Percentiles rank a stretch among this genome's conserved stretches.
phyloP scores from a whole-genome alignment of 2,797 vertebrate genomes.

The Hirundo rustica region DNA sequence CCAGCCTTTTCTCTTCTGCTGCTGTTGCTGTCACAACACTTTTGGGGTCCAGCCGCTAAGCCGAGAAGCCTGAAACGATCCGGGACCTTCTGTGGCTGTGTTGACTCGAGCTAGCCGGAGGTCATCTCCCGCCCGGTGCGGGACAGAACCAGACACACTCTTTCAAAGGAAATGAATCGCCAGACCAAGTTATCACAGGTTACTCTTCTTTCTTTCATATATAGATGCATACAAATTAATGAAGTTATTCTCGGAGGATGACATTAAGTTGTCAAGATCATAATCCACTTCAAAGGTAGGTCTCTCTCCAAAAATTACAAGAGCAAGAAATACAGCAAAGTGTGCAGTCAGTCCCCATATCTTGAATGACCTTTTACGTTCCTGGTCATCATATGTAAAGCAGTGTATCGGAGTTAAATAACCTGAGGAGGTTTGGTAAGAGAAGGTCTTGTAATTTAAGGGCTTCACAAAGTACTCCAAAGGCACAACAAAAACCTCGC shows the following conservation, averaged over 20 bases:
- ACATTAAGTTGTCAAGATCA: slow-evolving; percentile 75
- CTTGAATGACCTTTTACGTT: slow-evolving; percentile 69
- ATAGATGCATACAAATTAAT: slow-evolving; percentile 21
- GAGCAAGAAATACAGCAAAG: slow-evolving; percentile 80
- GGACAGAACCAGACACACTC: too few relatives aligned
- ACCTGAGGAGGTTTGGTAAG: background rate
- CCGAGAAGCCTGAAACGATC: too few relatives aligned
- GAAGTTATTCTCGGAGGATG: slow-evolving; percentile 73
- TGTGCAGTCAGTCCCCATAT: slow-evolving; percentile 90
- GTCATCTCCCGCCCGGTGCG: too few relatives aligned
- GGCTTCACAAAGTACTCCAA: slow-evolving; percentile 85
- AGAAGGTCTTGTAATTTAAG: slow-evolving; percentile 64
- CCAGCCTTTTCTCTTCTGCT: too few relatives aligned
- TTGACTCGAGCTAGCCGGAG: too few relatives aligned
- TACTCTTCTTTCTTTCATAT: slow-evolving; percentile 65
- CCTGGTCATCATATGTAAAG: slow-evolving; percentile 79
- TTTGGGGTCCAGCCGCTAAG: too few relatives aligned
- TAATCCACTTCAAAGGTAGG: slow-evolving; percentile 83
- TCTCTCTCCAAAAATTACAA: slow-evolving; percentile 75
- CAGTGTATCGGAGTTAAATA: slow-evolving; percentile 59
- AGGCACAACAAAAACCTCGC: slow-evolving; percentile 85
- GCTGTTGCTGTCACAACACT: too few relatives aligned
- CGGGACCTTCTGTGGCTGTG: too few relatives aligned
- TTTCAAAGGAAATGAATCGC: background rate
- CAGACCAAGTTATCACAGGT: slow-evolving; percentile 80